Evolutionary conservation across 2,888 invertebrate species (phyloP).

Genomic region (Scotopteryx bipunctaria): DNA sequence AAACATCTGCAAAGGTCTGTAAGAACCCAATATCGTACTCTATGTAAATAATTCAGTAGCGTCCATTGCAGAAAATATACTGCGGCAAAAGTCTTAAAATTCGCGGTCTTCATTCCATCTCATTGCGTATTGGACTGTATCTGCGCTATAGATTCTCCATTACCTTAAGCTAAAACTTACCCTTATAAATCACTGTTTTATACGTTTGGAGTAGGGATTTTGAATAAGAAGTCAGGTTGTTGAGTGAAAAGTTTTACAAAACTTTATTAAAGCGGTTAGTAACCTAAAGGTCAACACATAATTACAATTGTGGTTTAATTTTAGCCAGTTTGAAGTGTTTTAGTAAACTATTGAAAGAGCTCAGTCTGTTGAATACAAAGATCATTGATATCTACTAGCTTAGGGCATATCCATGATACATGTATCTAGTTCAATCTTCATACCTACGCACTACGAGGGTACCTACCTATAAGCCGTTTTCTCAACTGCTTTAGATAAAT

Average conservation of each 20-base stretch:
- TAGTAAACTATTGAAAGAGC: too few relatives aligned
- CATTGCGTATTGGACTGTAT: constrained; percentile 33
- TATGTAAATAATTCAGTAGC: constrained; percentile 21
- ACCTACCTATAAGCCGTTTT: background rate
- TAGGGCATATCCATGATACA: background rate
- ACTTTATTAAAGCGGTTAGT: too few relatives aligned
- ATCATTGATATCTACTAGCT: constrained; percentile 1
- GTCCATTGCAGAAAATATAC: constrained; percentile 20
- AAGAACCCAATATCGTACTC: constrained; percentile 16
- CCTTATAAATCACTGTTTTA: too few relatives aligned
- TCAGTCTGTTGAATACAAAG: too few relatives aligned
- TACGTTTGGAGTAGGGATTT: too few relatives aligned
- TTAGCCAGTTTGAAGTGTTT: too few relatives aligned
- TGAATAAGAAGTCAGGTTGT: too few relatives aligned
- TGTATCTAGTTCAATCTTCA: constrained; percentile 23
- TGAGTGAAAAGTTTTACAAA: too few relatives aligned
- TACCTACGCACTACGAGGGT: background rate
- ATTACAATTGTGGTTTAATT: too few relatives aligned
- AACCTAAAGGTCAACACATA: too few relatives aligned
- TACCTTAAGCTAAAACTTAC: too few relatives aligned
- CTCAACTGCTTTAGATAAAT: background rate
- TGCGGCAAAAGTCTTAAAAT: constrained; percentile 35
- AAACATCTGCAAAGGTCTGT: constrained; percentile 16
- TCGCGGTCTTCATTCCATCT: constrained; percentile 29
- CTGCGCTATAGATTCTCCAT: too few relatives aligned